Evolutionary conservation across 2,888 invertebrate species (phyloP), one percentile per base, ranked within the genome.

Genomic region (Hirtodrosophila trivittata): DNA sequence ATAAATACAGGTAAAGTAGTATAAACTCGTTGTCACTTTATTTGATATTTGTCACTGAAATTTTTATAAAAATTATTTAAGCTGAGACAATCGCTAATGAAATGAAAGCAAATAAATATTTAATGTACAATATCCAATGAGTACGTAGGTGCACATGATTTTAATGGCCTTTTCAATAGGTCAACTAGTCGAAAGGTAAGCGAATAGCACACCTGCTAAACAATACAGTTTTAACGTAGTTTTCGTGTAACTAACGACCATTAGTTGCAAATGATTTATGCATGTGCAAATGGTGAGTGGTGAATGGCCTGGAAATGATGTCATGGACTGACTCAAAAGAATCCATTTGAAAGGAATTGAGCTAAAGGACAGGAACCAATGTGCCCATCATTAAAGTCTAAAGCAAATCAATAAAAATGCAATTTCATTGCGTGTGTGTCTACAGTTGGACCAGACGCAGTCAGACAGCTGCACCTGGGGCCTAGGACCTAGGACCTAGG

Each of bases 381-480:
- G 10, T n/a, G 35, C 6, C 50, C 45, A 46, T 59, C 35, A 51
- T 59, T 70, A 71, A 59, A 55, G 47, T 37, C 47, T 21, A 33
- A 66, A 38, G 9, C 25, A 42, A 74, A 75, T 74, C 75, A 73
- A 73, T 68, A 73, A 62, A 68, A 68, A 54, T 50, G 52, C 58
- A 67, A 59, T 63, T 67, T 56, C 51, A 38, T 30, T 16, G 18
- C 38, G 21, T 45, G 37, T 21, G 13, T 12, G 25, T 28, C 32
- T 9, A 7, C 3, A 30, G 13, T 37, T 13, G 49, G 33, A 25
- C 43, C 28, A 45, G 16, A 50, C 13, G 32, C 41, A 35, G 54
- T 38, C 35, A 28, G 14, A 4, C 32, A 9, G 16, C 6, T 16
- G 16, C 12, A 18, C 14, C n/a, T 14, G 32, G 30, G 4, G 6